phyloP scores from a whole-genome alignment of 2,113 vertebrate species.

The Sebastes fasciatus region DNA sequence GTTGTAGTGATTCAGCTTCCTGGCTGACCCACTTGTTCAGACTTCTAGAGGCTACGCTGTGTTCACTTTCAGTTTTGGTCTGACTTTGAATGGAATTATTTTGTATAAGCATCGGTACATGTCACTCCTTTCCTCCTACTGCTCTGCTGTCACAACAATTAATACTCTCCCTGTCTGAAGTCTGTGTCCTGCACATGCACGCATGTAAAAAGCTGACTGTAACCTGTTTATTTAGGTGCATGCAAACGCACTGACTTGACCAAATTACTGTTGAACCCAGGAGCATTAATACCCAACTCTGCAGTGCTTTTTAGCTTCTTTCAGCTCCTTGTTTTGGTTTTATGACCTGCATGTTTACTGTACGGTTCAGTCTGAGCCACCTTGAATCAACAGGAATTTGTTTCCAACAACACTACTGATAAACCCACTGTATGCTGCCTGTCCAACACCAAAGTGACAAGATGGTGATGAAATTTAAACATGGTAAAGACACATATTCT shows the following conservation, averaged over 20 bases:
- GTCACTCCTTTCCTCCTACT: background rate
- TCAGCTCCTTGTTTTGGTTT: background rate
- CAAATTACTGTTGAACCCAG: background rate
- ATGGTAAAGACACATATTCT: background rate
- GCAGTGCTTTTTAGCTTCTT: background rate
- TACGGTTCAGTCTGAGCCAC: background rate
- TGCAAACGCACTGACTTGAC: background rate
- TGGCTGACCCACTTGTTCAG: background rate
- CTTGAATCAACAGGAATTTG: background rate
- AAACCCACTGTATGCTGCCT: background rate
- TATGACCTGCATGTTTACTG: background rate
- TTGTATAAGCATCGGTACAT: background rate
- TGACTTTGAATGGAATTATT: background rate
- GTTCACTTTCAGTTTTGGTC: conserved; percentile 17
- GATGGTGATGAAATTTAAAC: background rate
- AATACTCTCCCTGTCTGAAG: background rate
- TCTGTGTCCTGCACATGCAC: background rate
- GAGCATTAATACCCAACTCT: background rate
- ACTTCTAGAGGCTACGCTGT: background rate
- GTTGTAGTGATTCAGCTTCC: background rate
- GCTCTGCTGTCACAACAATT: background rate
- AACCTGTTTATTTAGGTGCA: background rate
- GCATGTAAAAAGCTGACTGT: background rate
- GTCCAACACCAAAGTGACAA: background rate
- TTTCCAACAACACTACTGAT: background rate